These are phyloP conservation scores for Ptilodon capucinus DNA, from an alignment of 2,888 invertebrate species.

Conservation along the genomic window DNA sequence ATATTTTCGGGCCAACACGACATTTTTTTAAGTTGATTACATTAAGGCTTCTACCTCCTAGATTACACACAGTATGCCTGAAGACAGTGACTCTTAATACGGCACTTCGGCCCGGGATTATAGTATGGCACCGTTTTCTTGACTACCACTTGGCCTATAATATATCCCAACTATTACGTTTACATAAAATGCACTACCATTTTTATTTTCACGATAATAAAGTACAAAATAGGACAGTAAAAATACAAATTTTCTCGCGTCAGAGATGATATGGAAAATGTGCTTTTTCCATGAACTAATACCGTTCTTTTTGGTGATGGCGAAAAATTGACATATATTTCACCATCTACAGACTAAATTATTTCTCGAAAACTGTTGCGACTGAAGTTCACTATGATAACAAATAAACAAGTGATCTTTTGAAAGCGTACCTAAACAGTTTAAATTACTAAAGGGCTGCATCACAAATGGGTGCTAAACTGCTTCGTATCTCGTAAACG, in stretches of 20 bases:
- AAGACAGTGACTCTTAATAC: conserved; percentile 27
- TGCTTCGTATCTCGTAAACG: conserved; percentile 10
- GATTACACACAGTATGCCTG: conserved; percentile 11
- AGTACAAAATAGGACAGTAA: too few species aligned
- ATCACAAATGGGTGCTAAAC: neutral
- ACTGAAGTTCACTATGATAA: too few species aligned
- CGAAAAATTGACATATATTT: too few species aligned
- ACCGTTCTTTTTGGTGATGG: too few species aligned
- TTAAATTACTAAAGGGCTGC: neutral
- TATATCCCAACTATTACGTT: conserved; percentile 5
- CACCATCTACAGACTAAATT: too few species aligned
- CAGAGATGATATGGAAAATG: too few species aligned
- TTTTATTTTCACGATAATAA: neutral
- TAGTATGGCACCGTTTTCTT: conserved; percentile 21
- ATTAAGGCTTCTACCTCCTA: conserved; percentile 6
- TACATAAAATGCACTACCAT: neutral
- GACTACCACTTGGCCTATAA: conserved; percentile 18
- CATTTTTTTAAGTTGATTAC: neutral
- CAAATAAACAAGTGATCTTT: too few species aligned
- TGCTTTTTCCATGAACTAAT: too few species aligned
- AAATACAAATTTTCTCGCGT: too few species aligned
- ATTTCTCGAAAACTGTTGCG: too few species aligned
- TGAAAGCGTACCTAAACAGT: neutral
- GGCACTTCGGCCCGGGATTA: conserved; percentile 29
- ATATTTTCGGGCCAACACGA: too few species aligned